phyloP scores from a whole-genome alignment of 2,797 vertebrate species.

The Argyrosomus regius region DNA sequence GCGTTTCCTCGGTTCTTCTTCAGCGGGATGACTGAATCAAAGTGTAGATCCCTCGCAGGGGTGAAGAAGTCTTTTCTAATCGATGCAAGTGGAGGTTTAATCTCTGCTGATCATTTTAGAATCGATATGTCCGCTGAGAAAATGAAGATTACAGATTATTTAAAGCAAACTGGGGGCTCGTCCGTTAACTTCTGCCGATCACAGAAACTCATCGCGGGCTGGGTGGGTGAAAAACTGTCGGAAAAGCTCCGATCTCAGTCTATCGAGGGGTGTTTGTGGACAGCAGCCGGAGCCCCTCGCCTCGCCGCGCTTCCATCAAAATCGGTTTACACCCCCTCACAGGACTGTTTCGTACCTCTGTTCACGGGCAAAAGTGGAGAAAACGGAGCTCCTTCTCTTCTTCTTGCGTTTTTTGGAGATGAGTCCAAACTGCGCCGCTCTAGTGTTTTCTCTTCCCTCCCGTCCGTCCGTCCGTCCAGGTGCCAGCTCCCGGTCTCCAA shows the following conservation, averaged over 20 bases:
- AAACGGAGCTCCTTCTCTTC: conserved; percentile 32
- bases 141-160: not conserved
- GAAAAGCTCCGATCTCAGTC: conserved; percentile 67
- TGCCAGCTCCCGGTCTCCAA: conserved; percentile 61
- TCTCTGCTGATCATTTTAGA: conserved; percentile 41
- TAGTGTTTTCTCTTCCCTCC: conserved; percentile 36
- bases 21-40: conserved; percentile 20
- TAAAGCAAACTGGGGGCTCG: conserved; percentile 1
- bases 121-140: conserved; percentile 43
- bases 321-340: conserved; percentile 42
- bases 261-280: conserved; percentile 60
- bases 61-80: conserved; percentile 40
- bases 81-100: conserved; percentile 24
- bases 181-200: conserved; percentile 69
- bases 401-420: conserved; percentile 35
- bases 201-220: conserved; percentile 70
- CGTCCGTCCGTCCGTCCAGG: conserved; percentile 58
- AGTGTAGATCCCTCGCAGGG: conserved; percentile 62
- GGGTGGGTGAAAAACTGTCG: conserved; percentile 34
- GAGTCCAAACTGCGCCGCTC: conserved; percentile 68
- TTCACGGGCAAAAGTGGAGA: conserved; percentile 46
- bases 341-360: conserved; percentile 60
- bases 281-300: conserved; percentile 74
- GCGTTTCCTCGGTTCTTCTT: conserved; percentile 58
- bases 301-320: conserved; percentile 75